Conservation (phyloP, 1,140 invertebrate species). For the Megathymus violae region DNA sequence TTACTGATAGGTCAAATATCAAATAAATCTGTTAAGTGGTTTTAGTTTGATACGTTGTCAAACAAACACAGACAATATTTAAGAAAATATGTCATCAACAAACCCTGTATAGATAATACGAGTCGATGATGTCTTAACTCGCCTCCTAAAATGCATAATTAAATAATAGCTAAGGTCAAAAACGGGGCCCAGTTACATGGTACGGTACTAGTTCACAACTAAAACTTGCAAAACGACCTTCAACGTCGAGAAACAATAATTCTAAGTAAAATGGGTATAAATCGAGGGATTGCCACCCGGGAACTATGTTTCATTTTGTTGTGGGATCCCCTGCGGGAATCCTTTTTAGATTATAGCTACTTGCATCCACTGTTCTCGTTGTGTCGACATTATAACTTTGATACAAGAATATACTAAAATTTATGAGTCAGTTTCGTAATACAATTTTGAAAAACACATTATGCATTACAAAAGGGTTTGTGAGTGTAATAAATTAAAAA, state of each 20-base stretch:
- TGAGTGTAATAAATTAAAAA: neutral
- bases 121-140: no score
- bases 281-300: neutral
- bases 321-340: constrained; percentile 5
- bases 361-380: constrained; percentile 6
- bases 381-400: constrained; percentile 29
- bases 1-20: no score
- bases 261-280: constrained; percentile 7
- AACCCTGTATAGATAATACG: no score
- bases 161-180: no score
- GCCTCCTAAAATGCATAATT: no score
- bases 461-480: neutral
- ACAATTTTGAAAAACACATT: constrained; percentile 5
- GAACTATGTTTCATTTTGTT: constrained; percentile 20
- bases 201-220: no score
- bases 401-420: constrained; percentile 16
- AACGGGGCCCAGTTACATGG: no score
- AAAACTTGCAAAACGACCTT: no score
- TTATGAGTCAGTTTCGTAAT: constrained; percentile 7
- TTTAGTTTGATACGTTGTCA: no score
- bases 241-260: neutral
- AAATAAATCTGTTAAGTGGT: no score
- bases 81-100: no score
- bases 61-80: no score
- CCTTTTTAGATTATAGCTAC: constrained; percentile 23